Conservation (phyloP, 1,140 invertebrate genomes). For the Piezodorus guildinii region DNA sequence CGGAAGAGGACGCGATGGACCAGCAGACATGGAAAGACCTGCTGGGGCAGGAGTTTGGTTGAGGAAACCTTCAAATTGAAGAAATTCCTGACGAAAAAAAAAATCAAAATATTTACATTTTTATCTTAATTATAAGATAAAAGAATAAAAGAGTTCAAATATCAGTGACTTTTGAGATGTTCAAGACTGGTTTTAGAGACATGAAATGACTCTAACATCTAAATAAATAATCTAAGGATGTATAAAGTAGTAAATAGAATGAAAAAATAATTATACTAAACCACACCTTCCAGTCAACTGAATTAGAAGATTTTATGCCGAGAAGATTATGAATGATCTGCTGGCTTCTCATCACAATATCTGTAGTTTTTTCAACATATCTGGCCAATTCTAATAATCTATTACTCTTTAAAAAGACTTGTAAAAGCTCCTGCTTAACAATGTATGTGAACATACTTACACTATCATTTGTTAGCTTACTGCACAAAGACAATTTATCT, state of each 20-base stretch:
- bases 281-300: constrained; percentile 28
- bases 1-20: too few relatives aligned
- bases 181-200: too few relatives aligned
- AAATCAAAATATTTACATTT: too few relatives aligned
- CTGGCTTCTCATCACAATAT: constrained; percentile 28
- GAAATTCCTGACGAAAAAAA: too few relatives aligned
- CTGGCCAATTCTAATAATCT: constrained; percentile 39
- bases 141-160: too few relatives aligned
- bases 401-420: constrained; percentile 39
- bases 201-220: too few relatives aligned
- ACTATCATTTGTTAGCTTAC: constrained; percentile 51
- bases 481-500: constrained; percentile 50
- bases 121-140: too few relatives aligned
- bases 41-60: too few relatives aligned
- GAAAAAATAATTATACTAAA: neutral
- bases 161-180: too few relatives aligned
- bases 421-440: constrained; percentile 41
- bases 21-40: too few relatives aligned
- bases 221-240: neutral
- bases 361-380: constrained; percentile 36
- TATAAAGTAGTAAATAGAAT: neutral
- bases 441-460: constrained; percentile 51
- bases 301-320: constrained; percentile 24
- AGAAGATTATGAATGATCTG: constrained; percentile 29
- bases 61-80: too few relatives aligned